Evolutionary conservation across 2,888 invertebrate genomes (phyloP).

Genomic region (Pterobdella sp.): DNA sequence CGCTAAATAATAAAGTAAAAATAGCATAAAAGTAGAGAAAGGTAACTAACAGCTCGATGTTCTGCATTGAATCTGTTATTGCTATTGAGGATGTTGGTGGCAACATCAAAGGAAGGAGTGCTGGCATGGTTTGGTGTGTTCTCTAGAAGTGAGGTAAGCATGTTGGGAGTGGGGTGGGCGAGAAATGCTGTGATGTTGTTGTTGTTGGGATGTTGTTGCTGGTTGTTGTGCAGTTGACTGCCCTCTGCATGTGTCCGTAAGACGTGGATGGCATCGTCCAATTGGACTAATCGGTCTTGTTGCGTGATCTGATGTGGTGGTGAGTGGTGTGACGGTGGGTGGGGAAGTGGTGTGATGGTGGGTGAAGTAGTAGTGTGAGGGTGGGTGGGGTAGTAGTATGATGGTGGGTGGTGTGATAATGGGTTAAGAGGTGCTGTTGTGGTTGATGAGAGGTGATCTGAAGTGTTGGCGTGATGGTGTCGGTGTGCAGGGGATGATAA

Average conservation of each 20-base stretch:
- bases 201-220: not conserved
- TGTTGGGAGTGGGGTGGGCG: not conserved
- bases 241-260: slow-evolving; percentile 32
- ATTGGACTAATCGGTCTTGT: slow-evolving; percentile 23
- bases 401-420: not conserved
- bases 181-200: not conserved
- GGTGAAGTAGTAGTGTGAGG: not conserved
- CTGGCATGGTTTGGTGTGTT: not conserved
- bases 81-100: slow-evolving; percentile 12
- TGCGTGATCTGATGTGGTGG: too few relatives aligned
- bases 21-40: too few relatives aligned
- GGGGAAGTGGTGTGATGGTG: not conserved
- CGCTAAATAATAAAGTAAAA: too few relatives aligned
- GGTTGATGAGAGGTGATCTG: not conserved
- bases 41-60: too few relatives aligned
- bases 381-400: not conserved
- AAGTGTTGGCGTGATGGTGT: not conserved
- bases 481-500: not conserved
- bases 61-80: slow-evolving; percentile 14
- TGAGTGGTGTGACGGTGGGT: not conserved
- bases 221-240: slow-evolving; percentile 5
- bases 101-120: not conserved
- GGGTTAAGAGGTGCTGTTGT: not conserved
- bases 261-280: slow-evolving; percentile 34
- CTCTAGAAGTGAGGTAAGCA: slow-evolving; percentile 27